Evolutionary conservation across 2,113 vertebrate species (phyloP).

Genomic region (Pseudorasbora parva): DNA sequence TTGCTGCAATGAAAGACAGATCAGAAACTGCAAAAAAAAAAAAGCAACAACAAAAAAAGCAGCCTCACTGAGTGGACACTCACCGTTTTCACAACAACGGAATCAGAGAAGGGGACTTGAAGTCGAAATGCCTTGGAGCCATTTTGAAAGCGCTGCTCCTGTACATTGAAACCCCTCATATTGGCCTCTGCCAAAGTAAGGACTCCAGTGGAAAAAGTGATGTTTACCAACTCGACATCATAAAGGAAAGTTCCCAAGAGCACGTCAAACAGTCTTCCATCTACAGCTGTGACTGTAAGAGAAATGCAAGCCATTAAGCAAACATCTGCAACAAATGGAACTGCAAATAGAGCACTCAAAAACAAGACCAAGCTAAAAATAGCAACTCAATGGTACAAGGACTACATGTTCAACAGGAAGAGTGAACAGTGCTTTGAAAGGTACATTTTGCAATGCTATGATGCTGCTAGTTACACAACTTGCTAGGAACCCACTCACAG

Average conservation of each 20-base stretch:
- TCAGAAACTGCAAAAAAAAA: background rate
- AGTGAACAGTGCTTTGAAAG: too few species aligned
- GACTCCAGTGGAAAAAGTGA: constrained; percentile 70
- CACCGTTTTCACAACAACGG: constrained; percentile 75
- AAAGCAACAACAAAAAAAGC: background rate
- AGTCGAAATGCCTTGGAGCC: constrained; percentile 72
- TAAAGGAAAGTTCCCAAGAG: constrained; percentile 76
- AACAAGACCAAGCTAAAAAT: too few species aligned
- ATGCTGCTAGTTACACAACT: too few species aligned
- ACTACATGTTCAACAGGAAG: too few species aligned
- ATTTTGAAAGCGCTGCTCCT: constrained; percentile 67
- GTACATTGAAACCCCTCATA: constrained; percentile 66
- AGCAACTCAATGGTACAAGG: too few species aligned
- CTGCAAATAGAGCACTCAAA: too few species aligned
- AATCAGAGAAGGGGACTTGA: constrained; percentile 69
- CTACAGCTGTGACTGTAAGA: constrained; percentile 67
- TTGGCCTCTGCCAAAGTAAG: constrained; percentile 68
- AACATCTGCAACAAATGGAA: too few species aligned
- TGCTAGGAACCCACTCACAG: constrained; percentile 58
- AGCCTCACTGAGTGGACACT: background rate
- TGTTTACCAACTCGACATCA: constrained; percentile 78
- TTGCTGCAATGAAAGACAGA: constrained; percentile 59
- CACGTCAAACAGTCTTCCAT: constrained; percentile 66
- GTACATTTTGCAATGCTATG: too few species aligned
- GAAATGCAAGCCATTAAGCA: too few species aligned